Percentiles rank a stretch among this genome's conserved stretches.
Evolutionary conservation across 1,140 invertebrate genomes (phyloP).

Genomic region (Grapholita molesta): DNA sequence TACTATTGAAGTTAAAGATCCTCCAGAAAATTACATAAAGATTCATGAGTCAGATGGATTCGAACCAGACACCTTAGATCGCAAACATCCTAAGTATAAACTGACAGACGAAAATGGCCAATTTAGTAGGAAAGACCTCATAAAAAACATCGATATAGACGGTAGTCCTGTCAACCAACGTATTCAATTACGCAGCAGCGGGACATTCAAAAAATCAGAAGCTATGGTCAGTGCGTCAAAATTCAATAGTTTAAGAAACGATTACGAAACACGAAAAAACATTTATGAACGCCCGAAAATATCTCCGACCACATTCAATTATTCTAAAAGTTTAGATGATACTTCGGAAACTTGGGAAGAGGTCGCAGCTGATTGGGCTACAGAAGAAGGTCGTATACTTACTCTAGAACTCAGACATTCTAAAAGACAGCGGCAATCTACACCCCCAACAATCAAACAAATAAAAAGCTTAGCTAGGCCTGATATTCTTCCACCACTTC

Average conservation of each 20-base stretch:
- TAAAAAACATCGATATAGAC: conserved; percentile 77
- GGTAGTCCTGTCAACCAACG: conserved; percentile 80
- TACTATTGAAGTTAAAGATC: conserved; percentile 88
- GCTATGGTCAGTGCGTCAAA: conserved; percentile 65
- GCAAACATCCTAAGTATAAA: conserved; percentile 85
- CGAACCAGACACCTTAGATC: conserved; percentile 90
- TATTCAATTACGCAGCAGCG: conserved; percentile 71
- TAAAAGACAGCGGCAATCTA: conserved; percentile 81
- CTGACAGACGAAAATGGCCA: conserved; percentile 57
- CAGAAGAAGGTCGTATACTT: conserved; percentile 79
- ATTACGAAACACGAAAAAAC: conserved; percentile 82
- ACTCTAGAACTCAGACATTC: conserved; percentile 83
- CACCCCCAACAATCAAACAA: conserved; percentile 71
- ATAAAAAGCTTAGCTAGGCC: conserved; percentile 77
- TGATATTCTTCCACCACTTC: conserved; percentile 82
- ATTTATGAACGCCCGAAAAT: conserved; percentile 52
- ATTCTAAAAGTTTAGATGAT: conserved; percentile 40
- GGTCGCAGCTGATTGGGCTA: conserved; percentile 46
- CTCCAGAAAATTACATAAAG: conserved; percentile 83
- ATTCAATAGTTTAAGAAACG: conserved; percentile 84
- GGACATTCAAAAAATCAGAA: conserved; percentile 80
- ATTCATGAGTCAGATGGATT: conserved; percentile 86
- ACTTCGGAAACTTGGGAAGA: conserved; percentile 50
- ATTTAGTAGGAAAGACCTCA: conserved; percentile 58
- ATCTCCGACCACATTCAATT: conserved; percentile 41